These are phyloP conservation scores for Drosophila littoralis DNA, from an alignment of 1,140 invertebrate species.

Conservation along the genomic window DNA sequence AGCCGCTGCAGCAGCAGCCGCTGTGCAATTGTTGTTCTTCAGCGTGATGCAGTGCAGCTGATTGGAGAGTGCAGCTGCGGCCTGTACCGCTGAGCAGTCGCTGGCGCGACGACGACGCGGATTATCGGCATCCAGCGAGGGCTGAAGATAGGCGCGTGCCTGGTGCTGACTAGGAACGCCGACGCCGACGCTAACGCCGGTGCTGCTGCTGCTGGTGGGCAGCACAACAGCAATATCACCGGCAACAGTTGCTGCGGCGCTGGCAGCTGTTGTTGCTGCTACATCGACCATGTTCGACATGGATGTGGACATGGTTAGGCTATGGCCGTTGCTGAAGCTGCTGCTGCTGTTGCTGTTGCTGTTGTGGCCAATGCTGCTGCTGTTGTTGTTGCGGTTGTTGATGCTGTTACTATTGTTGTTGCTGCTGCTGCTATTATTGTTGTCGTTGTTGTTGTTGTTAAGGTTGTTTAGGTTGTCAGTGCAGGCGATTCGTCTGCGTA, in stretches of 20 bases:
- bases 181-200: neutral
- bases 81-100: slow-evolving; percentile 68
- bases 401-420: slow-evolving; percentile 26
- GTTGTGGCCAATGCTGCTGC: slow-evolving; percentile 31
- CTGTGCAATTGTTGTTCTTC: slow-evolving; percentile 77
- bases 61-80: slow-evolving; percentile 67
- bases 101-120: slow-evolving; percentile 73
- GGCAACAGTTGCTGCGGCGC: slow-evolving; percentile 11
- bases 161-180: slow-evolving; percentile 16
- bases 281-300: slow-evolving; percentile 63
- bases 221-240: slow-evolving; percentile 10
- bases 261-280: slow-evolving; percentile 31
- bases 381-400: slow-evolving; percentile 26
- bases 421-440: slow-evolving; percentile 32
- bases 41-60: slow-evolving; percentile 78
- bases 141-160: slow-evolving; percentile 50
- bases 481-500: slow-evolving; percentile 37
- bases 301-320: slow-evolving; percentile 62
- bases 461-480: slow-evolving; percentile 32
- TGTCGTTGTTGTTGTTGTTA: slow-evolving; percentile 44
- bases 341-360: slow-evolving; percentile 48
- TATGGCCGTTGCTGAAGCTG: slow-evolving; percentile 48
- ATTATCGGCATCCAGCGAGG: slow-evolving; percentile 59
- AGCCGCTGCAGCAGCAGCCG: slow-evolving; percentile 43
- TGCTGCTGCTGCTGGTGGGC: slow-evolving; percentile 4